Base-by-base conservation (phyloP, 37 sponge, comb jelly and placozoan genomes). In the Theonella swinhoei region DNA sequence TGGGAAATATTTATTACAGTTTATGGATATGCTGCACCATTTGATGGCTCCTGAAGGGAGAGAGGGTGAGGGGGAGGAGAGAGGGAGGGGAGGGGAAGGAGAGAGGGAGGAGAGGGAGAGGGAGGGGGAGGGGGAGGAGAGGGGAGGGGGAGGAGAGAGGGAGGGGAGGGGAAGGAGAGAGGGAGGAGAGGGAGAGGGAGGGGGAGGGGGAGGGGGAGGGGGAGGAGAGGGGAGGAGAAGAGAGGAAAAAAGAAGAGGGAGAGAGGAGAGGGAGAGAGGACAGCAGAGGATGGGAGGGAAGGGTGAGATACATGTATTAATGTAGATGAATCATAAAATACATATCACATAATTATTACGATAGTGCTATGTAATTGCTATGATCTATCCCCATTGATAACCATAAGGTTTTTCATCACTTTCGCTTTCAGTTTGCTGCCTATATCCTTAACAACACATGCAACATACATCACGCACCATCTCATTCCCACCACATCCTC, bases 61-160 rank as follows among this genome's bases (percentile, higher is more conserved):
- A 39, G 62, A 33, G 0, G 72, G 69, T 0, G 72, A 1, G 5
- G 82, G 82, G 20, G 82, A 71, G 62, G 43, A 0, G 25, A 72
- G 82, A 37, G 82, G 70, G 8, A 68, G 69, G 68, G 68, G 62
- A 61, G 80, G 20, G 68, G 4, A 24, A 41, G 29, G 39, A 65
- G 68, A 31, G 28, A 20, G 26, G 37, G 72, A 38, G 38, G 1
- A n/a, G 82, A 39, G 74, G 64, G 39, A 39, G 82, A 32, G 41
- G 37, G 62, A 17, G 14, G 63, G 3, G 24, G 40, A 17, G 61
- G 22, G 23, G 7, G 81, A 1, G 33, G 34, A 30, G 38, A 7
- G 39, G 72, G 39, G n/a, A 31, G 32, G 33, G 42, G 14, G 32
- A 42, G 31, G 19, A 28, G 54, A 28, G 68, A 26, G 1, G 8